Percentiles rank a stretch among this genome's conserved stretches.
Conservation (phyloP, 2,113 vertebrate genomes). For the Empidonax alnorum region DNA sequence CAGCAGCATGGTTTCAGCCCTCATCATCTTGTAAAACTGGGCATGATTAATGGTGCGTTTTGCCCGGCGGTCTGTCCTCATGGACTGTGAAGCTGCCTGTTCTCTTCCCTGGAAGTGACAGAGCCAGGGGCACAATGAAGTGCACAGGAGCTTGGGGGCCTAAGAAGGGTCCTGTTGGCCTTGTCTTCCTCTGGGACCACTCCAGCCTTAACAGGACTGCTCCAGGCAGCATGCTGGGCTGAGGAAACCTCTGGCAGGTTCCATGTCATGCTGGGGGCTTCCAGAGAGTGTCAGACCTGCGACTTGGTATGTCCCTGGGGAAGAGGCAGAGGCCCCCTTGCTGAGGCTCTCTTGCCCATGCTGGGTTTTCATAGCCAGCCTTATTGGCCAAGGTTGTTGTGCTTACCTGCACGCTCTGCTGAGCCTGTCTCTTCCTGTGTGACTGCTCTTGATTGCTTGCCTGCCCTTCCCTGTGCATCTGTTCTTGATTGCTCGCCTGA, state of each 20-base stretch:
- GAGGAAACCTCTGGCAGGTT: background rate
- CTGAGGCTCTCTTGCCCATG: background rate
- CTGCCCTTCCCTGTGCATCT: background rate
- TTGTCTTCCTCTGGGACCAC: background rate
- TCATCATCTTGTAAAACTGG: background rate
- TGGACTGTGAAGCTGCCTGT: background rate
- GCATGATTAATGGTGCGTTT: background rate
- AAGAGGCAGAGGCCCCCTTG: background rate
- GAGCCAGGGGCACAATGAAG: background rate
- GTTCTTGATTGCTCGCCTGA: background rate
- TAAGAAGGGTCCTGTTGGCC: background rate
- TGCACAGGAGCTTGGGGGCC: accelerated
- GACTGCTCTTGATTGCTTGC: background rate
- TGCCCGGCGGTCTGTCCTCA: background rate
- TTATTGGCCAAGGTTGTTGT: background rate
- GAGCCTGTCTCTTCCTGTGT: background rate
- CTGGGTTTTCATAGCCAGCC: background rate
- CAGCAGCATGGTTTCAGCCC: background rate
- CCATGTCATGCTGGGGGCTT: accelerated
- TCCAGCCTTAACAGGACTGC: background rate
- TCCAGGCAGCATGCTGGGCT: background rate
- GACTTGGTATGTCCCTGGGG: accelerated
- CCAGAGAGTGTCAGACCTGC: background rate
- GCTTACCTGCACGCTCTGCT: background rate
- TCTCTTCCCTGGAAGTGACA: background rate